Evolutionary conservation across 2,888 invertebrate species (phyloP).

Genomic region (Aphidoletes aphidimyza): DNA sequence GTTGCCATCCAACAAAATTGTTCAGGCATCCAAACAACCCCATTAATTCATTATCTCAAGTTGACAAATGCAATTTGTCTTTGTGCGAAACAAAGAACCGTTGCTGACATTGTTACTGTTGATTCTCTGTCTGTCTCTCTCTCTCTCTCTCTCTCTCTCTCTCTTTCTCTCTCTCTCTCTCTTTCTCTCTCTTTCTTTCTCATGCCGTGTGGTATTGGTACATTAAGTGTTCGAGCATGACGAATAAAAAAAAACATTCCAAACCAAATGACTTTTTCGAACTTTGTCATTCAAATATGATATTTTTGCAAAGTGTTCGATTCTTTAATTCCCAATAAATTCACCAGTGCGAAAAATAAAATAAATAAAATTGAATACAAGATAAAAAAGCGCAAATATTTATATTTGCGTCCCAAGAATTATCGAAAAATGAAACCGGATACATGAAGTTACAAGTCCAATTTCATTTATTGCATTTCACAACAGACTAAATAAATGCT

Average conservation of each 20-base stretch:
- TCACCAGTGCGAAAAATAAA: too few relatives aligned
- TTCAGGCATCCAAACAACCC: not conserved
- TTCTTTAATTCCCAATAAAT: too few relatives aligned
- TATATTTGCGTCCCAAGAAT: not conserved
- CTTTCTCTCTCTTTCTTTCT: too few relatives aligned
- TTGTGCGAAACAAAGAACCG: not conserved
- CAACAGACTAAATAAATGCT: too few relatives aligned
- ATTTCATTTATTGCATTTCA: not conserved
- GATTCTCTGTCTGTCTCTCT: too few relatives aligned
- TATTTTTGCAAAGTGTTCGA: too few relatives aligned
- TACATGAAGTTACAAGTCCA: not conserved
- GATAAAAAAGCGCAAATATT: not conserved
- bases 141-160: too few relatives aligned
- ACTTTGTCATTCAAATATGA: slow-evolving; percentile 8
- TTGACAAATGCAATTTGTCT: slow-evolving; percentile 15
- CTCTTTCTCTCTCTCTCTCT: too few relatives aligned
- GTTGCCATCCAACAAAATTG: too few relatives aligned
- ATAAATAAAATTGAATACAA: not conserved
- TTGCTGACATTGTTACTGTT: too few relatives aligned
- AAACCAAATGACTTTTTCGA: not conserved
- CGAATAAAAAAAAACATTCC: not conserved
- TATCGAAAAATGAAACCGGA: not conserved
- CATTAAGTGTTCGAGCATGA: too few relatives aligned
- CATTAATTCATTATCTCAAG: slow-evolving; percentile 7
- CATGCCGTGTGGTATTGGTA: too few relatives aligned